Base-by-base conservation (phyloP, 2,888 invertebrate genomes). In the Scaptomyza parva region DNA sequence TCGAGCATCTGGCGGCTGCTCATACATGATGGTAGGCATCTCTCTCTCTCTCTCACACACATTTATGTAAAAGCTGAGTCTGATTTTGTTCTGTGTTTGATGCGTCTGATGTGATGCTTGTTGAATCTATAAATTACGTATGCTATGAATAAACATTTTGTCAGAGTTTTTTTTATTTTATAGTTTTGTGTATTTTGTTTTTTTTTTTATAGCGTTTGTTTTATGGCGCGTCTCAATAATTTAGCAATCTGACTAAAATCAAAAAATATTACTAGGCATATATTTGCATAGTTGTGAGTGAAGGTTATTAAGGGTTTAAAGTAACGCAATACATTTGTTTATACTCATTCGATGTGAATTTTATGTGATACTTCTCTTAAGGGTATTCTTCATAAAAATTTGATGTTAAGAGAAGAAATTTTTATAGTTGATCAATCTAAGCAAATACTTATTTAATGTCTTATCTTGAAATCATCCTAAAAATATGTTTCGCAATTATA, bases 81-180 rank as follows among this genome's bases (percentile, higher is more conserved):
- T 44, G 39, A 28, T 28, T 45, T 58, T 43, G 37, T 24, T 24
- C 24, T 53, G 43, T 40, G 28, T 44, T 44, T 53, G 30, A 26
- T 55, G 40, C 24, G 30, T 14, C 30, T 51, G 45, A 54, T 54
- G 63, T 64, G 57, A 11, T 64, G 45, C 41, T 48, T 35, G 37
- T 48, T 43, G 33, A 24, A 33, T 51, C 67, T 47, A 76, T 76
- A 74, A 74, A 76, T 74, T 67, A 59, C 71, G n/a, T 51, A 47
- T 37, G 54, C 66, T 68, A 76, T 88, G 81, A 89, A 89, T 86
- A 89, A 89, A 88, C 89, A 89, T 89, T 88, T 86, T 88, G 89
- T 88, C 89, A 89, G 77, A 69, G 67, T 76, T 77, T 87, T 67
- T 57, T 67, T 26, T 57, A 63, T 76, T 80, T 77, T 55, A 70